Evolutionary conservation across 92 coral and sea anemone species (phyloP).

Genomic region (Blastomussa wellsi): DNA sequence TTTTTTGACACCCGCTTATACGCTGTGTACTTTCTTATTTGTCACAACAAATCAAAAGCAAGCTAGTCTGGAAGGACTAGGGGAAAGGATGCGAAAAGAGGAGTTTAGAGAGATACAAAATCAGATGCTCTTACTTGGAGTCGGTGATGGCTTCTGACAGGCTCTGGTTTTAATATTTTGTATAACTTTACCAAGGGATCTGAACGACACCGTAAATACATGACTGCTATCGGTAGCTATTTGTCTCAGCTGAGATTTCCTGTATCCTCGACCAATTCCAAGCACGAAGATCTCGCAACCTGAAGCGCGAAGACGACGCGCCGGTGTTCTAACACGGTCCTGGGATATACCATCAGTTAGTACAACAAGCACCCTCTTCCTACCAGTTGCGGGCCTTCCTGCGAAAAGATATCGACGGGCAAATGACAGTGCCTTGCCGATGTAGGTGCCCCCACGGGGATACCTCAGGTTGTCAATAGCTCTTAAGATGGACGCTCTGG

Average conservation of each 20-base stretch:
- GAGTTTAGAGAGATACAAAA: background rate
- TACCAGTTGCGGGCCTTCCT: conserved; percentile 25
- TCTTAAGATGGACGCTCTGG: conserved; percentile 37
- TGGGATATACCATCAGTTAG: conserved; percentile 87
- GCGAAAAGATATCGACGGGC: conserved; percentile 62
- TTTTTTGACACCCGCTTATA: background rate
- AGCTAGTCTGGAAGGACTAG: background rate
- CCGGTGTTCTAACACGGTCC: conserved; percentile 72
- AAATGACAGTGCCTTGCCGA: conserved; percentile 81
- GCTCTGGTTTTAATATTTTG: conserved; percentile 62
- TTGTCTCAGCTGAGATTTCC: conserved; percentile 51
- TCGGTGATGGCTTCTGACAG: conserved; percentile 42
- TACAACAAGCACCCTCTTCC: conserved; percentile 53
- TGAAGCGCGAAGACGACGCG: conserved; percentile 50
- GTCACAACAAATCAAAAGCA: background rate
- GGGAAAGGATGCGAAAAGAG: background rate
- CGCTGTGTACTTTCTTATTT: background rate
- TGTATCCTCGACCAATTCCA: conserved; percentile 72
- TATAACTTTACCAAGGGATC: conserved; percentile 56
- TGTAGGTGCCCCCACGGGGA: conserved; percentile 83
- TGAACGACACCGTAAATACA: conserved; percentile 68
- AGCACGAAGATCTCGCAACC: conserved; percentile 74
- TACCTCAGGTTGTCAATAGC: conserved; percentile 73
- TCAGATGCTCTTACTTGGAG: conserved; percentile 25
- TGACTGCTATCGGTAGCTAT: conserved; percentile 75